These are phyloP conservation scores for Periophthalmus modestus DNA, from an alignment of 2,113 vertebrate species.

Conservation along the genomic window DNA sequence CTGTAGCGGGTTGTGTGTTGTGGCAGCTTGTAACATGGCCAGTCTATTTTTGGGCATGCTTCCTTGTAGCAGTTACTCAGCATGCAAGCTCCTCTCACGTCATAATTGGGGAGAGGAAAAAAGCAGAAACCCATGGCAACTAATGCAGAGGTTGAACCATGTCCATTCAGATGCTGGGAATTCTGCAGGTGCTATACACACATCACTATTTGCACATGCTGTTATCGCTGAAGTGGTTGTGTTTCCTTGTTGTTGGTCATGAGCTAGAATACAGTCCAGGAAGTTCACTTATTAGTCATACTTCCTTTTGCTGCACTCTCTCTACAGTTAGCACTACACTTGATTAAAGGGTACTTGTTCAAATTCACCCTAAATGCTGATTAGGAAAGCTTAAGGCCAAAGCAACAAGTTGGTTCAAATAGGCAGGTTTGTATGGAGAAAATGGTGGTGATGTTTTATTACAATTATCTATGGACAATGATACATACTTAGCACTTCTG, in stretches of 20 bases:
- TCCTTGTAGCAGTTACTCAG: constrained; percentile 77
- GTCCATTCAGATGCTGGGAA: constrained; percentile 51
- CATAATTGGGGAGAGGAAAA: constrained; percentile 60
- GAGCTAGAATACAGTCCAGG: constrained; percentile 25
- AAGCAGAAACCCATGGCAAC: constrained; percentile 75
- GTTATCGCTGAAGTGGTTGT: constrained; percentile 6
- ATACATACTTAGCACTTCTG: no score
- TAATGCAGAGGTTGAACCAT: constrained; percentile 68
- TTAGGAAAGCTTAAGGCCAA: background rate
- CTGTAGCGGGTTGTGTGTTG: constrained; percentile 41
- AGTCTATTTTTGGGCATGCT: constrained; percentile 73
- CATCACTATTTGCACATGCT: constrained; percentile 1
- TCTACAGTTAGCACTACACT: background rate
- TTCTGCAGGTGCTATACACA: constrained; percentile 50
- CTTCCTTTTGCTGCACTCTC: constrained; percentile 44
- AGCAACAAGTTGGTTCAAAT: no score
- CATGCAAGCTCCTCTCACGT: constrained; percentile 68
- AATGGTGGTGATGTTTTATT: no score
- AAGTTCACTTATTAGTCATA: constrained; percentile 42
- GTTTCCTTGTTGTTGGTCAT: constrained; percentile 18
- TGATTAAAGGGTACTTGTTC: background rate
- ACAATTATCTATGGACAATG: no score
- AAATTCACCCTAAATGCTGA: background rate
- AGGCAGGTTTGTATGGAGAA: no score
- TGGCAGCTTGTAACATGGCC: constrained; percentile 64